A percentile compares a stretch with the other conserved stretches of the same genome.
phyloP scores from a whole-genome alignment of 2,113 vertebrate species.

The Bos taurus region DNA sequence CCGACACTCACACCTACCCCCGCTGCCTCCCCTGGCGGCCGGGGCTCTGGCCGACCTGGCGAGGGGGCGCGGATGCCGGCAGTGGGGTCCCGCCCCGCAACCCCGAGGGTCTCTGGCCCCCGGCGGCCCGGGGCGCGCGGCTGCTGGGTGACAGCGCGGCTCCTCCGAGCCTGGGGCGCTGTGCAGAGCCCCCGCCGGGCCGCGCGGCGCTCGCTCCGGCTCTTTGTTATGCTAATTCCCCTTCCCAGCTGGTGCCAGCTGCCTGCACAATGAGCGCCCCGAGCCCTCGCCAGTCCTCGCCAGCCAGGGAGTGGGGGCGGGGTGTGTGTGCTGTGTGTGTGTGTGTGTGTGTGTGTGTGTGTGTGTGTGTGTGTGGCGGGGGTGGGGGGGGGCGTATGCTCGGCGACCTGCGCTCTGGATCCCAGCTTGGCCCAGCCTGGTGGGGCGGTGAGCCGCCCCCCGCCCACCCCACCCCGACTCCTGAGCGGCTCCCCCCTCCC shows the following conservation, averaged over 20 bases:
- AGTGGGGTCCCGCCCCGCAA: neutral
- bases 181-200: constrained; percentile 64
- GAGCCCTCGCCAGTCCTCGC: constrained; percentile 66
- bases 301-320: constrained; percentile 72
- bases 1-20: neutral
- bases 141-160: constrained; percentile 35
- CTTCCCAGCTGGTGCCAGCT: constrained; percentile 81
- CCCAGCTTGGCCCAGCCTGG: constrained; percentile 43
- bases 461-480: neutral
- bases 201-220: constrained; percentile 64
- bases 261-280: constrained; percentile 71
- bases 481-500: neutral
- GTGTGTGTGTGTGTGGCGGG: neutral
- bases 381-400: neutral
- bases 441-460: neutral
- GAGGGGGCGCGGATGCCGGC: neutral
- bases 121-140: neutral
- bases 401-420: constrained; percentile 30
- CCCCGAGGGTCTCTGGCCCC: neutral
- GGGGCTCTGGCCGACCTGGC: neutral
- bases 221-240: constrained; percentile 85
- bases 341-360: neutral
- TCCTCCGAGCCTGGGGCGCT: constrained; percentile 51
- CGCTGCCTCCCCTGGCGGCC: neutral
- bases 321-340: constrained; percentile 32